These are phyloP conservation scores for Prunella fulvescens DNA, from an alignment of 2,113 vertebrate genomes.

Conservation along the genomic window DNA sequence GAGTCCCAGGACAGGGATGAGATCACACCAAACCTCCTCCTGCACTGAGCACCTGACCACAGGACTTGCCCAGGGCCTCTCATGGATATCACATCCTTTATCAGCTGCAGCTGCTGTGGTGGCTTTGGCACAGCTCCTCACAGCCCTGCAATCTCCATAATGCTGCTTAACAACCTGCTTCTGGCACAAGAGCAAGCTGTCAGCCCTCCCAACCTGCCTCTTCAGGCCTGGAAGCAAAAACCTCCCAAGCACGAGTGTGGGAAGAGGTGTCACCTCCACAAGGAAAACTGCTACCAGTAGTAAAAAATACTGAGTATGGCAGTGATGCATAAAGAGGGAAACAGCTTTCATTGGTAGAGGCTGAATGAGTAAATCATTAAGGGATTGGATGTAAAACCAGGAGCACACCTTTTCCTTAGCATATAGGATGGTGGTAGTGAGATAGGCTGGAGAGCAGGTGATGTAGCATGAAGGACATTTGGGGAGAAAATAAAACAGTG, in stretches of 20 bases:
- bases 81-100: neutral
- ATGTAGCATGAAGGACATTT: neutral
- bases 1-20: accelerated
- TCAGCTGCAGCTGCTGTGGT: neutral
- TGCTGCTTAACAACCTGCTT: neutral
- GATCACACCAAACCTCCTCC: neutral
- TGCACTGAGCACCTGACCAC: accelerated
- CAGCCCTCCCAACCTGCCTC: neutral
- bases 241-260: neutral
- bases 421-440: neutral
- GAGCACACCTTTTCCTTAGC: neutral
- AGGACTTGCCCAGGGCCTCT: neutral
- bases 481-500: neutral
- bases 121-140: neutral
- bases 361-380: neutral
- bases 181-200: neutral
- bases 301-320: neutral
- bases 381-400: neutral
- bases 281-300: neutral
- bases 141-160: neutral
- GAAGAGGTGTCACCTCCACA: neutral
- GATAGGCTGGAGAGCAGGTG: neutral
- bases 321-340: neutral
- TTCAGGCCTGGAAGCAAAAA: neutral
- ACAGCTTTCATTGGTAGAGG: neutral